A percentile compares a stretch with the other conserved stretches of the same genome.
phyloP scores from a whole-genome alignment of 2,113 vertebrate species.

The Corythornis cristatus region DNA sequence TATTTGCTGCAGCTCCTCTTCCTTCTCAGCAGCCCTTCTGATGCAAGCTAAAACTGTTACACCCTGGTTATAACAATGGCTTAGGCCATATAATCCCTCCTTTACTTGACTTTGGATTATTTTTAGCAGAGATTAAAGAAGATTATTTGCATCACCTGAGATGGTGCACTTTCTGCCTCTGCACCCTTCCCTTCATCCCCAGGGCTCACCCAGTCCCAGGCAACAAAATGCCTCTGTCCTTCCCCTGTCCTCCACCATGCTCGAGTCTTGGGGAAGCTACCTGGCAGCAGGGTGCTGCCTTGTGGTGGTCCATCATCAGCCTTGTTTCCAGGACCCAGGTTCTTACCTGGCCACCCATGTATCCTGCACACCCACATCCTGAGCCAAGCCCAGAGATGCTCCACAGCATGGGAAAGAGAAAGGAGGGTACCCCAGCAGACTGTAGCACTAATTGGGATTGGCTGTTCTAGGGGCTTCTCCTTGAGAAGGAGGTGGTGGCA shows the following conservation, averaged over 20 bases:
- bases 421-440: not conserved
- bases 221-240: not conserved
- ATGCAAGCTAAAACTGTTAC: conserved; percentile 44
- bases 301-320: not conserved
- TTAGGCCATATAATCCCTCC: conserved; percentile 75
- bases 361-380: not conserved
- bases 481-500: not conserved
- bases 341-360: not conserved
- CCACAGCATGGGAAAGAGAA: not conserved
- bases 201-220: not conserved
- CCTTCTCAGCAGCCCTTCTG: not conserved
- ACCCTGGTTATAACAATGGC: conserved; percentile 30
- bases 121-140: conserved; percentile 80
- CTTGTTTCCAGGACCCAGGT: not conserved
- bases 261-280: not conserved
- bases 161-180: conserved; percentile 26
- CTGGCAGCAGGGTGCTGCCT: not conserved
- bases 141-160: conserved; percentile 71
- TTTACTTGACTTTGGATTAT: conserved; percentile 80
- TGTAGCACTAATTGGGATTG: not conserved
- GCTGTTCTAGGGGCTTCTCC: not conserved
- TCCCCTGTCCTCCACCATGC: not conserved
- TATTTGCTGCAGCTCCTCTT: not conserved
- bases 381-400: not conserved
- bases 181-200: not conserved